Percentiles rank a stretch among this genome's conserved stretches.
phyloP scores from a whole-genome alignment of 2,888 invertebrate genomes.

The Cactoblastis cactorum region DNA sequence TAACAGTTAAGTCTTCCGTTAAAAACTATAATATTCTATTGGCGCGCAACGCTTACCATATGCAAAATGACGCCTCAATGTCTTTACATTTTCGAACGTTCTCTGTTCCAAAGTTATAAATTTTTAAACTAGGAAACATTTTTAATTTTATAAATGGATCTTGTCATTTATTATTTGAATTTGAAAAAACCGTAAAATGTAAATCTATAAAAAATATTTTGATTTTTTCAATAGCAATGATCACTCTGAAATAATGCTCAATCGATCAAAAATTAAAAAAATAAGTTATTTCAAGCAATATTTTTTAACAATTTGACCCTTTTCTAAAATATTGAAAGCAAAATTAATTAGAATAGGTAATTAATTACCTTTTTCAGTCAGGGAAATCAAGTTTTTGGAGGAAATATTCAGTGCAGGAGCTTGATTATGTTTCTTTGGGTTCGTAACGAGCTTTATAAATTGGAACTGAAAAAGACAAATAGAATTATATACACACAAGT shows the following conservation, averaged over 20 bases:
- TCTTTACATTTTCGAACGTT: constrained; percentile 30
- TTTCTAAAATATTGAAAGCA: too few relatives aligned
- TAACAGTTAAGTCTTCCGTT: background rate
- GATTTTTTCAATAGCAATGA: background rate
- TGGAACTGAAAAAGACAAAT: constrained; percentile 75
- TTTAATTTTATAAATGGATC: constrained; percentile 29
- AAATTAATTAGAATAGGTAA: too few relatives aligned
- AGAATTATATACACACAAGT: background rate
- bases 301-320: too few relatives aligned
- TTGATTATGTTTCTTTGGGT: constrained; percentile 41
- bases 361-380: constrained; percentile 47
- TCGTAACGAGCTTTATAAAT: constrained; percentile 84
- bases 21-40: background rate
- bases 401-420: constrained; percentile 27
- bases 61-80: constrained; percentile 18
- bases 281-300: too few relatives aligned
- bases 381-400: constrained; percentile 46
- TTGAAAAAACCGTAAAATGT: background rate
- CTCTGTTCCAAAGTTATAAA: constrained; percentile 39
- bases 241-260: background rate
- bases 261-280: too few relatives aligned
- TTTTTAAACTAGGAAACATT: constrained; percentile 45
- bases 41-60: background rate
- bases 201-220: background rate
- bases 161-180: constrained; percentile 26